Percentiles rank a stretch among this genome's conserved stretches.
Conservation (phyloP, 2,888 invertebrate genomes). For the Tachystola acroxantha region DNA sequence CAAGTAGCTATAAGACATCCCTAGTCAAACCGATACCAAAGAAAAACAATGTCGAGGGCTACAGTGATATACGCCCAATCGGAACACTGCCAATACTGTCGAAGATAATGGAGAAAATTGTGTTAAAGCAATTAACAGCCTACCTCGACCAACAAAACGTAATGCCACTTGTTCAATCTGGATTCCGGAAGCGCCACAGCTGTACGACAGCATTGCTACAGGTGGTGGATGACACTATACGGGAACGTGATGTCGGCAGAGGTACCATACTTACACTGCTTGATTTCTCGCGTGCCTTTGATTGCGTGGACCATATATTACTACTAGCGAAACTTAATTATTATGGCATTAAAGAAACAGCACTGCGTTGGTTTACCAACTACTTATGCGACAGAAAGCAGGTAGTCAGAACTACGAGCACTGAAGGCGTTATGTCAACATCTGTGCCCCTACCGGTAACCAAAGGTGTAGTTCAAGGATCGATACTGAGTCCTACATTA, state of each 20-base stretch:
- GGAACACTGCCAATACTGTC: neutral
- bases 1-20: neutral
- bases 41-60: neutral
- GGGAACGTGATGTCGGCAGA: neutral
- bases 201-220: conserved; percentile 2
- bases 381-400: conserved; percentile 1
- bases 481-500: neutral
- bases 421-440: neutral
- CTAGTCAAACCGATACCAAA: conserved; percentile 3
- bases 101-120: neutral
- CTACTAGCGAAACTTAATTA: neutral
- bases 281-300: conserved; percentile 2
- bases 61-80: neutral
- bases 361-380: conserved; percentile 1
- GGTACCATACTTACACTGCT: conserved; percentile 1
- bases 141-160: neutral
- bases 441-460: neutral
- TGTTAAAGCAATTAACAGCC: neutral
- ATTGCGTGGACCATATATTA: neutral
- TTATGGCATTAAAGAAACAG: neutral
- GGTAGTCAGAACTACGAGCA: conserved; percentile 1
- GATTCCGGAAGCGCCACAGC: conserved; percentile 2
- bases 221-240: conserved; percentile 1
- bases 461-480: neutral
- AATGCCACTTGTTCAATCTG: neutral